Base-by-base conservation (phyloP, 2,113 vertebrate genomes). In the Cyprinodon brontotheroides region DNA sequence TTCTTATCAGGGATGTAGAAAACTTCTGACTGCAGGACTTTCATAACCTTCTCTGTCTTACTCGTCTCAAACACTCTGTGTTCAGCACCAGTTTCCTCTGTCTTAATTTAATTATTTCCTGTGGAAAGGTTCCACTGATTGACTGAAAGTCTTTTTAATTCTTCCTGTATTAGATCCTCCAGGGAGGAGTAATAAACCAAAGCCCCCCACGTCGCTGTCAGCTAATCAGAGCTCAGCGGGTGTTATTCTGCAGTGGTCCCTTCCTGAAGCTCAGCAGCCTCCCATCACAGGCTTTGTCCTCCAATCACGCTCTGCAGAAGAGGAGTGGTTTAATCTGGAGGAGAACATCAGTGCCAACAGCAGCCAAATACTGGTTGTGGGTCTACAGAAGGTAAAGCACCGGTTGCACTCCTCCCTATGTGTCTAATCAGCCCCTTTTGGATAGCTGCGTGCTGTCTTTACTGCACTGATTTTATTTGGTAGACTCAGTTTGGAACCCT, bases 341-440 rank as follows among this genome's bases (percentile, higher is more conserved):
- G 90, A 91, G 53, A 89, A 94, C 74, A 96, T 98, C 86, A 86
- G 92, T 3, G 93, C 93, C 89, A 92, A 94, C 0, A 89, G 92
- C 17, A 95, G 87, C 1, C 89, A 96, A 85, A 82, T 97, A 17
- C 89, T 97, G 80, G 94, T 98, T 78, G 95, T 91, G 0, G 96
- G 96, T 61, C 95, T 99, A 76, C 95, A 94, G 78, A 97, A 97
- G 96, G 98, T 99, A 88, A 86, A 63, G 36, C 74, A 48, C 68
- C 67, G 13, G 63, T 59, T 13, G 1, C 11, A 0, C 64, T 17
- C 57, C 69, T 74, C 70, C 83, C 75, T 83, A 65, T 41, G 80
- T 76, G 83, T 68, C 79, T 70, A 82, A 79, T 89, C 85, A 82
- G 68, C 69, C 62, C 64, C 74, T 69, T 64, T 61, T 14, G 38